These are phyloP conservation scores for Ormyrus labotus DNA, from an alignment of 2,888 invertebrate species.

Conservation along the genomic window DNA sequence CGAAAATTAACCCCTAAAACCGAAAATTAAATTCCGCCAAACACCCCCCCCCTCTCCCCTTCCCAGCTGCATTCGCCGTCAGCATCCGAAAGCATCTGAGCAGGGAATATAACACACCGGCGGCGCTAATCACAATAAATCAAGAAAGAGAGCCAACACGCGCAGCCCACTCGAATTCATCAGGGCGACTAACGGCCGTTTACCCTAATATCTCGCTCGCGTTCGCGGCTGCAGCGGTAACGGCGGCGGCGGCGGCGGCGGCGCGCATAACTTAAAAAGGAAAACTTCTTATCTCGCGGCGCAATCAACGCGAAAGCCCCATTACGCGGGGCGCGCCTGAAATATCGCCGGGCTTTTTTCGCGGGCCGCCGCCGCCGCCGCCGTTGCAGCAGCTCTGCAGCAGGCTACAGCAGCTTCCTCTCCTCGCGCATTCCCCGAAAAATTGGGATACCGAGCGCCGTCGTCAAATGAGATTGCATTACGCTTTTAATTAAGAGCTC, in stretches of 20 bases:
- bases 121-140: slow-evolving; percentile 29
- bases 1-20: too few species aligned
- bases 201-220: slow-evolving; percentile 11
- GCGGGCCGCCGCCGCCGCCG: too few species aligned
- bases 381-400: background rate
- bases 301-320: slow-evolving; percentile 43
- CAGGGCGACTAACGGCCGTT: slow-evolving; percentile 37
- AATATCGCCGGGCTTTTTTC: slow-evolving; percentile 17
- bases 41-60: too few species aligned
- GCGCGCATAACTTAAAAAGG: slow-evolving; percentile 31
- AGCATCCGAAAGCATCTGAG: too few species aligned
- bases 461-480: slow-evolving; percentile 38
- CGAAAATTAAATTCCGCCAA: too few species aligned
- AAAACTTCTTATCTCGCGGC: slow-evolving; percentile 46
- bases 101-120: background rate
- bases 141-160: slow-evolving; percentile 2
- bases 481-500: slow-evolving; percentile 52
- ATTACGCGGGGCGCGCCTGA: background rate
- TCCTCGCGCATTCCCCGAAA: slow-evolving; percentile 30
- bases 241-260: background rate
- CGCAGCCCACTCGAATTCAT: slow-evolving; percentile 27
- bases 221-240: too few species aligned
- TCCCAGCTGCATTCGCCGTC: too few species aligned
- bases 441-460: slow-evolving; percentile 12
- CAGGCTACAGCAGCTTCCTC: background rate